These are phyloP conservation scores for Pocillopora meandrina DNA, from an alignment of 92 coral and sea anemone species.

Conservation along the genomic window DNA sequence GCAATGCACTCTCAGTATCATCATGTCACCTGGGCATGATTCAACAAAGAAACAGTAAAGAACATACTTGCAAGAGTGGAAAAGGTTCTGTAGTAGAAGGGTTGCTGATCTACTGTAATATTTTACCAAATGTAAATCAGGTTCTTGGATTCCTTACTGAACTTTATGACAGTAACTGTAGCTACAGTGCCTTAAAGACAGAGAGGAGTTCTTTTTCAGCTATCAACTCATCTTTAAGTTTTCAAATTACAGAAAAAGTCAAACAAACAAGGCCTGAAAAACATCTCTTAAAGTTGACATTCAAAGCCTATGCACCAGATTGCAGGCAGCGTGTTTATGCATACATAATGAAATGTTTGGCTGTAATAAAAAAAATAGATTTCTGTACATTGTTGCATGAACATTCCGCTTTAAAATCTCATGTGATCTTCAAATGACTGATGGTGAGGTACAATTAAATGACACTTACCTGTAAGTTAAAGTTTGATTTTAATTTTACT, in stretches of 20 bases:
- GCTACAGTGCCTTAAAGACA: no score
- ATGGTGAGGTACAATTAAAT: slow-evolving; percentile 55
- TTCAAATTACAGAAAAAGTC: slow-evolving; percentile 34
- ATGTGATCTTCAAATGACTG: slow-evolving; percentile 38
- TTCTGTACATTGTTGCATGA: slow-evolving; percentile 15
- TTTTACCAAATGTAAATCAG: no score
- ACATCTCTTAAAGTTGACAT: slow-evolving; percentile 28
- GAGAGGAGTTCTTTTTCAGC: neutral
- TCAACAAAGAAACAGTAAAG: no score
- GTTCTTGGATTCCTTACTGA: no score
- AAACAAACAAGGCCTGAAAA: slow-evolving; percentile 53
- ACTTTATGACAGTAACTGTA: no score
- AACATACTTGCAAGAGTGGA: no score
- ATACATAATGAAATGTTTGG: slow-evolving; percentile 41
- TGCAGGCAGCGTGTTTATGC: slow-evolving; percentile 42
- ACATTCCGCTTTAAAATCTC: slow-evolving; percentile 19
- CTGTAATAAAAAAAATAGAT: slow-evolving; percentile 30
- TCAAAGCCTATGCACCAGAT: slow-evolving; percentile 53
- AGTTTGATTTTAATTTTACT: slow-evolving; percentile 30
- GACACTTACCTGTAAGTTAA: slow-evolving; percentile 51
- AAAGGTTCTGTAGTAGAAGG: no score
- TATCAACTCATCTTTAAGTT: slow-evolving; percentile 38
- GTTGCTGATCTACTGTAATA: no score
- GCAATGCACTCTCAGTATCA: no score
- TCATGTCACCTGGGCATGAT: no score